These are phyloP conservation scores for Drosophila miranda DNA, from an alignment of 1,140 invertebrate species.

Conservation along the genomic window DNA sequence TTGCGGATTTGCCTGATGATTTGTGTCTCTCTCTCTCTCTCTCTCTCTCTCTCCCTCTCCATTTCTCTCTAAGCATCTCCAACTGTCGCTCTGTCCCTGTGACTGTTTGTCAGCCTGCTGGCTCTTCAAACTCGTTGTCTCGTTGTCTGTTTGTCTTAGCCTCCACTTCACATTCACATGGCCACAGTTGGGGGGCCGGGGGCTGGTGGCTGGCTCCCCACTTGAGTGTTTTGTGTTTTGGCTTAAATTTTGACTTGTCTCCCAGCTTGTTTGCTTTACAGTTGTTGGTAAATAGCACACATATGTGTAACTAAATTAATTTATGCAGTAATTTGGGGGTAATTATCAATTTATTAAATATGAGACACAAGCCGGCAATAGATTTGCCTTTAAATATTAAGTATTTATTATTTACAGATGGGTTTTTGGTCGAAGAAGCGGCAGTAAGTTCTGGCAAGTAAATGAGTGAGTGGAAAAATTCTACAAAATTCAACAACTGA, in stretches of 20 bases:
- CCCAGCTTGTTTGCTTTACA: not conserved
- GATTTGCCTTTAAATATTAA: no score
- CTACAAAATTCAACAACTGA: no score
- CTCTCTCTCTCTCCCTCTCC: not conserved
- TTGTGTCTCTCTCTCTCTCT: slow-evolving; percentile 27
- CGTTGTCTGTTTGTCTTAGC: slow-evolving; percentile 67
- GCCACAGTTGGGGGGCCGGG: not conserved
- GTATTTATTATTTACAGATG: no score
- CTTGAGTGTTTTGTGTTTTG: slow-evolving; percentile 33
- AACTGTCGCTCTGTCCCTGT: slow-evolving; percentile 27
- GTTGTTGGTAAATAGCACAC: no score
- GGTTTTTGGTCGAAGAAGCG: no score
- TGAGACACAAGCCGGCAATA: no score
- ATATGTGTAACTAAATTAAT: no score
- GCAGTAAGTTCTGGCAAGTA: no score
- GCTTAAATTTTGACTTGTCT: slow-evolving; percentile 27
- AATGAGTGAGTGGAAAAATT: no score
- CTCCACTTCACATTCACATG: slow-evolving; percentile 52
- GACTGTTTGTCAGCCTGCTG: slow-evolving; percentile 51
- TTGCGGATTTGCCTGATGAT: slow-evolving; percentile 67
- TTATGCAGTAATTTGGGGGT: no score
- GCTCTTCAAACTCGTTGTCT: slow-evolving; percentile 3
- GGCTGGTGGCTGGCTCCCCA: no score
- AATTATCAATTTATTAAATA: no score
- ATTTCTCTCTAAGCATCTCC: slow-evolving; percentile 21